Percentiles rank a stretch among this genome's conserved stretches.
Conservation (phyloP, 1,140 invertebrate species). For the Ceratosolen fusciceps region DNA sequence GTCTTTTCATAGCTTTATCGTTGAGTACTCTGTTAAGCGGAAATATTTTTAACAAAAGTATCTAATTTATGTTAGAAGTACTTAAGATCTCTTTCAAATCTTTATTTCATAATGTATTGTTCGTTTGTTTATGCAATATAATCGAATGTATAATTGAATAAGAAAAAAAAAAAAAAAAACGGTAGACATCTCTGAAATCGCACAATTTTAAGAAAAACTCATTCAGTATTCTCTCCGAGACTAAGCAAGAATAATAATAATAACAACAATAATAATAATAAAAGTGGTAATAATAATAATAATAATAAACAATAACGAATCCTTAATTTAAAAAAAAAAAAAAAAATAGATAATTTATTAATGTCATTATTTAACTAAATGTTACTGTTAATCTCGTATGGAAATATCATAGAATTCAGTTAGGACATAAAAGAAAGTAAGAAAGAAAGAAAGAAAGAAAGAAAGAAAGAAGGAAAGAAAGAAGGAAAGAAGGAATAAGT, state of each 20-base stretch:
- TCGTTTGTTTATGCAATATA: slow-evolving; percentile 34
- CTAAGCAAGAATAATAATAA: background rate
- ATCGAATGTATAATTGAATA: no score
- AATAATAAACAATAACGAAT: no score
- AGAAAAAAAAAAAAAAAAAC: no score
- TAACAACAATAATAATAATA: no score
- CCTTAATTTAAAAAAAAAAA: no score
- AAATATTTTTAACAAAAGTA: background rate
- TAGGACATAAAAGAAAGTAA: no score
- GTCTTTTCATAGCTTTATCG: background rate
- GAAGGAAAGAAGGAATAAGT: background rate
- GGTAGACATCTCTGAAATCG: no score
- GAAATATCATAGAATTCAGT: background rate
- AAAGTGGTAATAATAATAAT: no score
- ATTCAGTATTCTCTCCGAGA: background rate
- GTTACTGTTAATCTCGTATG: background rate
- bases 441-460: no score
- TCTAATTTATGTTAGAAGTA: background rate
- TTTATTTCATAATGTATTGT: slow-evolving; percentile 15
- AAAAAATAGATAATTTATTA: no score
- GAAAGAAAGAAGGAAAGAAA: no score
- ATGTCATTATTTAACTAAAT: background rate
- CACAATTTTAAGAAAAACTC: background rate
- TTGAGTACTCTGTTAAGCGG: background rate
- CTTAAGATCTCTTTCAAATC: background rate